phyloP scores from a whole-genome alignment of 2,888 invertebrate genomes.

The Bellardia pandia region DNA sequence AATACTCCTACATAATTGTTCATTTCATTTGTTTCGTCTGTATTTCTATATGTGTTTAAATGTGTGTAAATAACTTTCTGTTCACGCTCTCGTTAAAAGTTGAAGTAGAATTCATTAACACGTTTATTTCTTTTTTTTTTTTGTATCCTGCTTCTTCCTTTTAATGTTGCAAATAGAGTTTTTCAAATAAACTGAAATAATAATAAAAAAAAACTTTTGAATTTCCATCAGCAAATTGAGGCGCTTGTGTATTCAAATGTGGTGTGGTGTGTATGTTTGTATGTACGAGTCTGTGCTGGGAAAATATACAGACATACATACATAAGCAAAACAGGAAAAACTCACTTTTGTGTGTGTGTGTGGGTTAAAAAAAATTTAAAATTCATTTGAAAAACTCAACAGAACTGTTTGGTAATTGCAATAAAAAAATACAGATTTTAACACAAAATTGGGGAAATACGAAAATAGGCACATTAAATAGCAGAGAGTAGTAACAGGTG shows the following conservation, averaged over 20 bases:
- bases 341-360: neutral
- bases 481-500: neutral
- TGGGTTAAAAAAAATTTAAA: neutral
- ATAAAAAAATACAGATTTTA: neutral
- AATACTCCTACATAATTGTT: neutral
- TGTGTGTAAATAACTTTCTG: neutral
- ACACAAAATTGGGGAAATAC: neutral
- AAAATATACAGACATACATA: neutral
- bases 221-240: conserved; percentile 12
- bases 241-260: neutral
- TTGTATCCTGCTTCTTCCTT: neutral
- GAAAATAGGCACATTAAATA: neutral
- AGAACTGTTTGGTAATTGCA: neutral
- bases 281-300: neutral
- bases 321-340: neutral
- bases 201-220: neutral
- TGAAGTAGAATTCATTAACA: conserved; percentile 9
- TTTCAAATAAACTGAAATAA: conserved; percentile 1
- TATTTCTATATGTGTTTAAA: neutral
- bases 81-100: neutral
- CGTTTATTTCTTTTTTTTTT: conserved; percentile 6
- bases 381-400: conserved; percentile 10
- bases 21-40: neutral
- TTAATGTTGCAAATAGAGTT: conserved; percentile 14
- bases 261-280: neutral